A percentile compares a stretch with the other conserved stretches of the same genome.
These are phyloP conservation scores for Mimumesa dahlbomi DNA, from an alignment of 2,888 invertebrate species.

Conservation along the genomic window DNA sequence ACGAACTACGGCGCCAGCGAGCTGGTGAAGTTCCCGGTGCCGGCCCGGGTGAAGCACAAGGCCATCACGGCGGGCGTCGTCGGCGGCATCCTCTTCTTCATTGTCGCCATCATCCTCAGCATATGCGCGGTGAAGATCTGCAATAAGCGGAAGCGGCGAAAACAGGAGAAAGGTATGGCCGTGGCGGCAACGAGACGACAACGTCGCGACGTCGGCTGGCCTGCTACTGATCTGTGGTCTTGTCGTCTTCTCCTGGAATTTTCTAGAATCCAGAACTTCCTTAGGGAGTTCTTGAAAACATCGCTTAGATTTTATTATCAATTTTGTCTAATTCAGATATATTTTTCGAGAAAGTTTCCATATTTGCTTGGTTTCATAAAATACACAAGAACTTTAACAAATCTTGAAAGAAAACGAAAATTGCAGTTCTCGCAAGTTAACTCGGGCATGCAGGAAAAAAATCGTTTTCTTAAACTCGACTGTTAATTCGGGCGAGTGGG, in stretches of 20 bases:
- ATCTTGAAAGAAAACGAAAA: no score
- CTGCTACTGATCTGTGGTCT: constrained; percentile 66
- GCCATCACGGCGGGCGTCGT: constrained; percentile 98
- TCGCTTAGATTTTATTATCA: no score
- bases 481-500: no score
- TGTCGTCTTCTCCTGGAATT: constrained; percentile 37
- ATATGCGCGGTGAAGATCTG: constrained; percentile 99
- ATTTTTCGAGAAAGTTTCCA: no score
- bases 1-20: constrained; percentile 94
- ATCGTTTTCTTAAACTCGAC: no score
- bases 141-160: constrained; percentile 97
- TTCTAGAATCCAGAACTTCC: no score
- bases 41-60: constrained; percentile 95
- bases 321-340: no score
- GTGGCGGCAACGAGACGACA: constrained; percentile 14
- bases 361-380: no score
- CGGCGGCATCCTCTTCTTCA: constrained; percentile 97
- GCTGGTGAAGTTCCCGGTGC: constrained; percentile 93
- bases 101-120: constrained; percentile 97
- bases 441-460: no score
- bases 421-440: no score
- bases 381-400: no score
- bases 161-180: constrained; percentile 96
- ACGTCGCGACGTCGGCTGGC: constrained; percentile 49
- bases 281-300: no score